Conservation (phyloP, 2,113 vertebrate genomes). For the Callocephalon fimbriatum region DNA sequence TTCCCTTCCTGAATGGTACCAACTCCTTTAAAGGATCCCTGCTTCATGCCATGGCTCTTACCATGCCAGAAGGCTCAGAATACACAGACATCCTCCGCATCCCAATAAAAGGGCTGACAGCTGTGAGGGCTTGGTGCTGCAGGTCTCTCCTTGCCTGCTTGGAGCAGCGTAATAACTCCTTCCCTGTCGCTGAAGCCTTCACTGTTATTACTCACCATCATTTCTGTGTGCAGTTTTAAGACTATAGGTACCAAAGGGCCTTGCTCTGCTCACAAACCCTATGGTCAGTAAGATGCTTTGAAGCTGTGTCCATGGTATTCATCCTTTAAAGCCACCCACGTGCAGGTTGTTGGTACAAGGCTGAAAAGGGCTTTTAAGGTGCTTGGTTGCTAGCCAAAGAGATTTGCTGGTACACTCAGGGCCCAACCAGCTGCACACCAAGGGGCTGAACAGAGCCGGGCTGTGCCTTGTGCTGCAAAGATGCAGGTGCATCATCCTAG, state of each 20-base stretch:
- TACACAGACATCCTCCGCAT: not conserved
- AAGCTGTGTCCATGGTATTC: not conserved
- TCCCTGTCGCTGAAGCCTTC: not conserved
- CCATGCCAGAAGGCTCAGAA: not conserved
- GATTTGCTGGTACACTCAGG: not conserved
- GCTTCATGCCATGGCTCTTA: not conserved
- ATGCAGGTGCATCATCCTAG: not conserved
- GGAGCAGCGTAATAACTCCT: not conserved
- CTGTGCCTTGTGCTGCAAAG: not conserved
- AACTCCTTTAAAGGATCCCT: not conserved
- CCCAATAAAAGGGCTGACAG: not conserved
- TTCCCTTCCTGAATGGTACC: not conserved
- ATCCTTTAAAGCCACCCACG: not conserved
- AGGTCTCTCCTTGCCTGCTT: not conserved
- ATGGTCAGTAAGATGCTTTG: not conserved
- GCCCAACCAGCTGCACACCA: not conserved
- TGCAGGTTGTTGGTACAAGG: not conserved
- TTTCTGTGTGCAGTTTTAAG: not conserved
- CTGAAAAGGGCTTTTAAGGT: not conserved
- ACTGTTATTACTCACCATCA: not conserved
- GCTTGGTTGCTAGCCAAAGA: not conserved
- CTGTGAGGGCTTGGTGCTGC: not conserved
- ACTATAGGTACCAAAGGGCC: not conserved
- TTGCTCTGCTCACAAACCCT: not conserved
- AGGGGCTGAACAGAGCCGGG: not conserved